phyloP scores from a whole-genome alignment of 1,140 invertebrate genomes.

The Solenopsis invicta region DNA sequence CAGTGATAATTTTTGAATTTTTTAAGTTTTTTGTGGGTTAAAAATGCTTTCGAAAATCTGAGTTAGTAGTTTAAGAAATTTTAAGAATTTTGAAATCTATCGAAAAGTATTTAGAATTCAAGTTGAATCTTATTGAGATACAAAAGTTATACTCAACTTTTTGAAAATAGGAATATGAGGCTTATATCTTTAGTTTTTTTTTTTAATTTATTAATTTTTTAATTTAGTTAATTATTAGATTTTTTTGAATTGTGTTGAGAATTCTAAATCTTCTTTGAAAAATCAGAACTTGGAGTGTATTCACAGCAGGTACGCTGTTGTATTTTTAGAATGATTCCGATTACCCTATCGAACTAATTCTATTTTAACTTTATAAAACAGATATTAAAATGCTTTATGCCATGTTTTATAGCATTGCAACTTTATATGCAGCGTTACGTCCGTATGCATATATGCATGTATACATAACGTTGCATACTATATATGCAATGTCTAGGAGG shows the following conservation, averaged over 20 bases:
- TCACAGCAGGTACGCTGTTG: neutral
- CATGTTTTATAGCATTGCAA: constrained; percentile 5
- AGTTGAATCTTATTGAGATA: neutral
- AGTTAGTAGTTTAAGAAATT: neutral
- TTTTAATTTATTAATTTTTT: neutral
- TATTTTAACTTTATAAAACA: neutral
- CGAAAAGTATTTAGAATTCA: neutral
- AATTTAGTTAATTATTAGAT: neutral
- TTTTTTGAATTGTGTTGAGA: neutral
- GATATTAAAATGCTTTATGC: constrained; percentile 9
- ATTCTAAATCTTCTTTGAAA: neutral
- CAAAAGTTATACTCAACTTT: neutral
- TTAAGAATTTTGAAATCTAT: neutral
- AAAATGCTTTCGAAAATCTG: neutral
- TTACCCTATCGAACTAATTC: constrained; percentile 10
- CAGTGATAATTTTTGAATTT: neutral
- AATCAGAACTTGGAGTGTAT: neutral
- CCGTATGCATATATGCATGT: neutral
- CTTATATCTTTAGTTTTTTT: neutral
- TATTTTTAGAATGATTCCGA: neutral
- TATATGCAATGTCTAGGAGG: neutral
- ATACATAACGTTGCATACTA: neutral
- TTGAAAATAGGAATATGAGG: neutral
- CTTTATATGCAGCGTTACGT: neutral
- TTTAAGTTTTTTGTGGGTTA: neutral